A percentile compares a stretch with the other conserved stretches of the same genome.
Evolutionary conservation across 1,140 invertebrate genomes (phyloP).

Genomic region (Daktulosphaira vitifoliae): DNA sequence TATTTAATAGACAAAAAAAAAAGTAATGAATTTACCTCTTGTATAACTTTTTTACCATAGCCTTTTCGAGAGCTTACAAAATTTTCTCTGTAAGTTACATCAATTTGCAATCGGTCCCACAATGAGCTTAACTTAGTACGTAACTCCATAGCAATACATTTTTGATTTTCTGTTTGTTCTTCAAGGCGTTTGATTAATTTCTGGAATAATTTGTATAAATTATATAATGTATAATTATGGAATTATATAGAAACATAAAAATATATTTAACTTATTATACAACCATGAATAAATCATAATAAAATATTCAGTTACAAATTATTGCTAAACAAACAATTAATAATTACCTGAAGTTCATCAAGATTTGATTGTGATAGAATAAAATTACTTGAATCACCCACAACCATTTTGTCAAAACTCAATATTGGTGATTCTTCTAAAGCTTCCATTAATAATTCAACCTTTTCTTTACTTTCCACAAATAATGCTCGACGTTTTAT

Average conservation of each 20-base stretch:
- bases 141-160: conserved; percentile 17
- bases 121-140: conserved; percentile 22
- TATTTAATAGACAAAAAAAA: no score
- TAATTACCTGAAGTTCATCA: conserved; percentile 12
- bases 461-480: conserved; percentile 8
- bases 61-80: conserved; percentile 24
- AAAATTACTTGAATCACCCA: conserved; percentile 20
- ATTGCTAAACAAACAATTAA: neutral
- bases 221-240: no score
- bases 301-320: no score
- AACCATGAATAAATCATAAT: no score
- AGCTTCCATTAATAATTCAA: neutral
- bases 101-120: conserved; percentile 33
- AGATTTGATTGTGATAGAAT: conserved; percentile 15
- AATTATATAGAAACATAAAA: no score
- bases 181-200: conserved; percentile 30
- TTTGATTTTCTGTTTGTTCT: conserved; percentile 26
- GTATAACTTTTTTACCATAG: conserved; percentile 22
- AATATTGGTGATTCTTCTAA: conserved; percentile 12
- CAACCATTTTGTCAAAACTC: conserved; percentile 19
- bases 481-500: conserved; percentile 8
- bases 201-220: conserved; percentile 6
- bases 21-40: conserved; percentile 31
- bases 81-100: conserved; percentile 24
- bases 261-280: no score